Evolutionary conservation across 2,888 invertebrate genomes (phyloP).

Genomic region (Globia sparganii): DNA sequence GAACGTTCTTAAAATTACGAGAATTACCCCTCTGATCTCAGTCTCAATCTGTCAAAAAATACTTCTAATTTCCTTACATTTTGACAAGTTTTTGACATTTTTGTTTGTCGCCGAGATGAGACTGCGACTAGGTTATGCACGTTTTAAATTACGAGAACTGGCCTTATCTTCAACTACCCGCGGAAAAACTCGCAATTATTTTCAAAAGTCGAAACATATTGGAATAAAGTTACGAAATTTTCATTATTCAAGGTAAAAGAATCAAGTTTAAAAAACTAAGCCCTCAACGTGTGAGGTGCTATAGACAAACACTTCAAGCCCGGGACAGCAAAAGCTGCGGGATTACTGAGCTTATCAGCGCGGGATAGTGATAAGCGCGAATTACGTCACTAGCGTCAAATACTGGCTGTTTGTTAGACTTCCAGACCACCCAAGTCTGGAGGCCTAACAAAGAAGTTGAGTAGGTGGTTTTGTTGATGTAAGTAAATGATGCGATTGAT

Average conservation of each 20-base stretch:
- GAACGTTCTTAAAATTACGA: too few relatives aligned
- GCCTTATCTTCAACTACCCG: too few relatives aligned
- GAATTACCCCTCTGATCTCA: too few relatives aligned
- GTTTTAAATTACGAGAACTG: too few relatives aligned
- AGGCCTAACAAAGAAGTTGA: background rate
- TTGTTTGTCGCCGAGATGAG: too few relatives aligned
- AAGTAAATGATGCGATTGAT: background rate
- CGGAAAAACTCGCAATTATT: background rate
- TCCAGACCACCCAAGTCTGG: slow-evolving; percentile 54
- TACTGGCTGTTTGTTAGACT: slow-evolving; percentile 33
- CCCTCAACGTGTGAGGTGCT: slow-evolving; percentile 71
- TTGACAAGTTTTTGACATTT: too few relatives aligned
- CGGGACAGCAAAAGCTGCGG: slow-evolving; percentile 66
- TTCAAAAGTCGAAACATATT: background rate
- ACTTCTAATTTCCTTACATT: too few relatives aligned
- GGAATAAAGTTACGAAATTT: background rate
- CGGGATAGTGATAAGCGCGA: slow-evolving; percentile 68
- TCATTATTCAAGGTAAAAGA: background rate
- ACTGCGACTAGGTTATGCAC: too few relatives aligned
- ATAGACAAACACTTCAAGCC: slow-evolving; percentile 67
- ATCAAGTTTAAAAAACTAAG: slow-evolving; percentile 14
- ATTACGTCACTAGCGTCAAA: slow-evolving; percentile 67
- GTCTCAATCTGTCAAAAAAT: too few relatives aligned
- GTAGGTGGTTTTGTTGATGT: background rate
- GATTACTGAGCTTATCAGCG: slow-evolving; percentile 72